These are phyloP conservation scores for Enteromius treurensis DNA, from an alignment of 2,797 vertebrate species.

Conservation along the genomic window DNA sequence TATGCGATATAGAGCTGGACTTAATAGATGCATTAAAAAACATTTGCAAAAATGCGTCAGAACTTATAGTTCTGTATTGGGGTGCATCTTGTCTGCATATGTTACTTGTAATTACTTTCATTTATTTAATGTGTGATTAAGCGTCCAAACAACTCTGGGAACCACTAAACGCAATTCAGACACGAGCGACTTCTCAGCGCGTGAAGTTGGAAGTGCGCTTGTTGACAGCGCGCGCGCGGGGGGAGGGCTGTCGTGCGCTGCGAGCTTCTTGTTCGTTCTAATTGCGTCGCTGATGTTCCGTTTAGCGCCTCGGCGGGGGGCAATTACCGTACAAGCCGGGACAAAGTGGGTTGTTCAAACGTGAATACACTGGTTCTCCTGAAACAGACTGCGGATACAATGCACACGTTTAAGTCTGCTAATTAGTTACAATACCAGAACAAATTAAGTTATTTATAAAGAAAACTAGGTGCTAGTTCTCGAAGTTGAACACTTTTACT, in stretches of 20 bases:
- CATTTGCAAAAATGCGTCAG: neutral
- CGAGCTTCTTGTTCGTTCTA: conserved; percentile 80
- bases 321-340: conserved; percentile 18
- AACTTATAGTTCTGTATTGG: neutral
- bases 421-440: neutral
- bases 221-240: conserved; percentile 74
- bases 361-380: conserved; percentile 1
- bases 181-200: neutral
- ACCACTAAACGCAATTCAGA: neutral
- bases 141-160: neutral
- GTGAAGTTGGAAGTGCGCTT: conserved; percentile 73
- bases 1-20: neutral
- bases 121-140: neutral
- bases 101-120: neutral
- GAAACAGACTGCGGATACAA: neutral
- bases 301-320: conserved; percentile 68
- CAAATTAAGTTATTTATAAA: neutral
- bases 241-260: conserved; percentile 74
- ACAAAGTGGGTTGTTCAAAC: neutral
- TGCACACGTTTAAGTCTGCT: neutral
- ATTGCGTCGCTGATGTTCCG: conserved; percentile 82
- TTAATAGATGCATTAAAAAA: neutral
- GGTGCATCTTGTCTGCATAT: neutral
- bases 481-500: neutral
- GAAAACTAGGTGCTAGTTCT: neutral